Evolutionary conservation across 2,888 invertebrate genomes (phyloP), one percentile per base, ranked within the genome.

Genomic region (Heliothis peltigera): DNA sequence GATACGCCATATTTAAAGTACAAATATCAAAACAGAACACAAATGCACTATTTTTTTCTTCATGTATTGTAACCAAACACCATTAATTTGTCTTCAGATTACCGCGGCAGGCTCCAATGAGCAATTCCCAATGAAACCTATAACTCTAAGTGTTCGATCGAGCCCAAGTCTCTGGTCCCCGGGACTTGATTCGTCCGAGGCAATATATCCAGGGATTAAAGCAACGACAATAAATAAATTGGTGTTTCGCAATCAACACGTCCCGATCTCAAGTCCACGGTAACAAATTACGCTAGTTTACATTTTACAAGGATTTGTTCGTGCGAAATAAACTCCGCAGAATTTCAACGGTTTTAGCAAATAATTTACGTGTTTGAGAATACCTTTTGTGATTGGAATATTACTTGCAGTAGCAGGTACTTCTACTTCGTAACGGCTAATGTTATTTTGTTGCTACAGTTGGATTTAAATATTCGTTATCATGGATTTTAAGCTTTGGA

Each of bases 171-270:
- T 64, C 46, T 59, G 48, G 54, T 58, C 62, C 44, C 22, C 46
- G 35, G 63, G 64, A 60, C 75, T 72, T 63, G 76, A 71, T 75
- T 76, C 46, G 56, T 66, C 57, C 55, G n/a, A 57, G 46, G 65
- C 78, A 61, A 80, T 80, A 78, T 60, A 80, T 80, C 64, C 59
- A 58, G 22, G 70, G 80, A 76, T 80, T 80, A 78, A 70, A 64
- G 55, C 35, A 63, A 69, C 64, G 79, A 74, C 79, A 80, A 80
- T 80, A 79, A 79, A 81, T 82, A 82, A 80, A 82, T 82, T 71
- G 80, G 82, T 72, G 65, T 67, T 76, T 70, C 70, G 70, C 69
- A 81, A 81, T 80, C 79, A 80, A 77, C 79, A 66, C 74, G 70
- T 66, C 68, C 82, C 75, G 79, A 82, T 82, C 77, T 79, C 44